Conservation (phyloP, 2,888 invertebrate species). For the Entomobrya proxima region DNA sequence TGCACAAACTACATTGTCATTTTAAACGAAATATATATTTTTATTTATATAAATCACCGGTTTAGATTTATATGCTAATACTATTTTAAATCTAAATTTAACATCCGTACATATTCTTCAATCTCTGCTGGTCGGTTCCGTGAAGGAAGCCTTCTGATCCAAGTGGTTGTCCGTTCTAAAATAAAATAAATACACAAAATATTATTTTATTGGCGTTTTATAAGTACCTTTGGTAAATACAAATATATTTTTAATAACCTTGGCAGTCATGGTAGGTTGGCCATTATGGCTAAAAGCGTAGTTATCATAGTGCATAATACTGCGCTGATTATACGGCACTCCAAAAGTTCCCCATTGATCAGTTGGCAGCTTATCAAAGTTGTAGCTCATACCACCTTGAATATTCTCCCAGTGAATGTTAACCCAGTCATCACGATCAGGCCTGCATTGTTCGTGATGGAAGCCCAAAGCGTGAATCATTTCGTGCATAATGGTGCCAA, state of each 20-base stretch:
- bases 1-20: no score
- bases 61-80: no score
- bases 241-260: conserved; percentile 52
- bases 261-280: conserved; percentile 54
- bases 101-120: conserved; percentile 63
- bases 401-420: conserved; percentile 63
- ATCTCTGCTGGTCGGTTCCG: conserved; percentile 48
- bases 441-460: conserved; percentile 65
- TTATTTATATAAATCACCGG: no score
- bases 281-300: conserved; percentile 62
- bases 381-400: conserved; percentile 20
- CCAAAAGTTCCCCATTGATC: conserved; percentile 40
- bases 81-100: conserved; percentile 14
- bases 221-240: not conserved
- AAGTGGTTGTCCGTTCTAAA: conserved; percentile 55
- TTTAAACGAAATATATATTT: no score
- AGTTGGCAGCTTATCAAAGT: conserved; percentile 34
- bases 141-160: conserved; percentile 38
- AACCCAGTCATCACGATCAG: conserved; percentile 65
- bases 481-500: conserved; percentile 52
- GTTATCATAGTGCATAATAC: conserved; percentile 67
- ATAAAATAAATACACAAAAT: no score
- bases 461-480: conserved; percentile 63
- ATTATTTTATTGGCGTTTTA: no score
- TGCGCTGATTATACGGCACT: conserved; percentile 51